phyloP scores from a whole-genome alignment of 1,140 invertebrate genomes.

The Atta colombica region DNA sequence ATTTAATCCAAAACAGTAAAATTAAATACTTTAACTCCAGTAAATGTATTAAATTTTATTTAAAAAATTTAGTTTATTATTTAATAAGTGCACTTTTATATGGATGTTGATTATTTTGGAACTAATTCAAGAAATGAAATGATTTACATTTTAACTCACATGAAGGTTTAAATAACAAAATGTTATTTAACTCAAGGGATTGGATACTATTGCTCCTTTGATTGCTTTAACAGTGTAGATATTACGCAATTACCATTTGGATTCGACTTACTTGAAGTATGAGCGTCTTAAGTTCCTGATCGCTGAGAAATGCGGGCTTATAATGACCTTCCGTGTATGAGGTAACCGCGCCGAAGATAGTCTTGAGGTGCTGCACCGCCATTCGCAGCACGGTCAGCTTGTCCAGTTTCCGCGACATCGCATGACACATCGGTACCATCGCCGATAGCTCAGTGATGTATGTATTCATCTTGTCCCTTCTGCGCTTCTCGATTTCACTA shows the following conservation, averaged over 20 bases:
- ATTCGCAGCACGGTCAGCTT: constrained; percentile 97
- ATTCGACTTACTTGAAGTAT: constrained; percentile 89
- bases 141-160: too few relatives aligned
- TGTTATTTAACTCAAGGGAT: too few relatives aligned
- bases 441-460: constrained; percentile 96
- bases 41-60: too few relatives aligned
- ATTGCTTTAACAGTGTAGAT: too few relatives aligned
- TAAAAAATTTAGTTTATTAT: too few relatives aligned
- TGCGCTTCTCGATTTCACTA: constrained; percentile 97
- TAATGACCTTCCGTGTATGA: constrained; percentile 94
- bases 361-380: constrained; percentile 97
- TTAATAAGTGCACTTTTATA: too few relatives aligned
- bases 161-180: too few relatives aligned
- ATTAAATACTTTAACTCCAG: too few relatives aligned
- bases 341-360: constrained; percentile 91
- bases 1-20: too few relatives aligned
- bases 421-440: constrained; percentile 97
- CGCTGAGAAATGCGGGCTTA: constrained; percentile 95
- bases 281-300: constrained; percentile 95
- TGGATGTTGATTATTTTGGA: too few relatives aligned
- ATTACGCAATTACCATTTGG: not conserved
- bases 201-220: too few relatives aligned
- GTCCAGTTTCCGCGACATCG: constrained; percentile 96
- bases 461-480: constrained; percentile 98
- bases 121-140: too few relatives aligned